A percentile compares a stretch with the other conserved stretches of the same genome.
These are phyloP conservation scores for Benitochromis conjunctus DNA, from an alignment of 2,113 vertebrate species.

Conservation along the genomic window DNA sequence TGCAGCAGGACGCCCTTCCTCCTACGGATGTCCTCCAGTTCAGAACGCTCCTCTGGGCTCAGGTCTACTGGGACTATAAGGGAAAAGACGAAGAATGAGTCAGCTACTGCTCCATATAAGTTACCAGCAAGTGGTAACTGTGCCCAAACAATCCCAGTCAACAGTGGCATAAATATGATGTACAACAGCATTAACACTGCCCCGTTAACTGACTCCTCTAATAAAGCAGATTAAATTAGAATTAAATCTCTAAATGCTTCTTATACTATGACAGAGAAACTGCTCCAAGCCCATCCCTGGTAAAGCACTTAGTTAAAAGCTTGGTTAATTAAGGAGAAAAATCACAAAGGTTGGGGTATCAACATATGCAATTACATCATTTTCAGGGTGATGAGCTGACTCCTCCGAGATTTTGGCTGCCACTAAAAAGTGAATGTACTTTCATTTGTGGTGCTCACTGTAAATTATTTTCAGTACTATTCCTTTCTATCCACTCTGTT, in stretches of 20 bases:
- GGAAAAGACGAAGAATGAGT: slow-evolving; percentile 38
- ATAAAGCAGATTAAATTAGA: not conserved
- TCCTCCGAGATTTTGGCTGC: not conserved
- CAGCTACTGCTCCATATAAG: not conserved
- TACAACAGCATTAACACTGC: not conserved
- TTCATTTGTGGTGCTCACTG: not conserved
- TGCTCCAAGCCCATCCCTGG: not conserved
- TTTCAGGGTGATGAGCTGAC: not conserved
- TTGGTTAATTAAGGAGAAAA: not conserved
- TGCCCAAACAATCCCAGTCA: not conserved
- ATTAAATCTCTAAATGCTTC: not conserved
- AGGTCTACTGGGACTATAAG: slow-evolving; percentile 84
- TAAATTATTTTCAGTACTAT: not conserved
- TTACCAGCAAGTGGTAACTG: not conserved
- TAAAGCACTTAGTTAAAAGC: not conserved
- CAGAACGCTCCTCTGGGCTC: slow-evolving; percentile 87
- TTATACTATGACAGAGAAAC: not conserved
- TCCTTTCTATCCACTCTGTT: not conserved
- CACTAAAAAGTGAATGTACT: not conserved
- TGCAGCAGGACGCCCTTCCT: slow-evolving; percentile 86
- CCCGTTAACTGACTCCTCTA: not conserved
- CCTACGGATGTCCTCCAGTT: slow-evolving; percentile 88
- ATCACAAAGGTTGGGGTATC: not conserved
- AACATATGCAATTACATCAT: not conserved
- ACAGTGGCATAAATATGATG: not conserved